Percentiles rank a stretch among this genome's conserved stretches.
These are phyloP conservation scores for Prorops nasuta DNA, from an alignment of 1,140 invertebrate species.

Conservation along the genomic window DNA sequence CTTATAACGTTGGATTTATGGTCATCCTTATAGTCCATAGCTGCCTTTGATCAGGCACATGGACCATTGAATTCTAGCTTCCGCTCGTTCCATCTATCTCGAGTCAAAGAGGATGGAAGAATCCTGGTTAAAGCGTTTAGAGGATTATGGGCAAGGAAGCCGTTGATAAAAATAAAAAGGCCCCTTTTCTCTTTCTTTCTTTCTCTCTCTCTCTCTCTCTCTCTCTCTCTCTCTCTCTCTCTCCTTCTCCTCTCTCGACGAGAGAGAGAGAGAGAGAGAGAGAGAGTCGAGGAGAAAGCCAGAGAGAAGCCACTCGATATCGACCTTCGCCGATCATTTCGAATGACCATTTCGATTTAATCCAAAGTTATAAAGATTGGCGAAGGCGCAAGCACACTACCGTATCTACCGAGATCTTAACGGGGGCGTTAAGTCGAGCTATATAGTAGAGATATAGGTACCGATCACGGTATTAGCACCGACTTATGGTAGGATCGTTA, in stretches of 20 bases:
- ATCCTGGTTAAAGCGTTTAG: constrained; percentile 19
- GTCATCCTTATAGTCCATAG: constrained; percentile 10
- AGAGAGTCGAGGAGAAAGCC: no score
- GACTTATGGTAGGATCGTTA: background rate
- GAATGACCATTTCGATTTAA: constrained; percentile 27
- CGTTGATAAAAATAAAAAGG: background rate
- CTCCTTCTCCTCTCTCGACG: background rate
- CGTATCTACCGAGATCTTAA: background rate
- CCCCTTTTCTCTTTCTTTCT: constrained; percentile 1
- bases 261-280: no score
- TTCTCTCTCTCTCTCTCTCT: background rate
- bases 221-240: no score
- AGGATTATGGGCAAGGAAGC: constrained; percentile 14
- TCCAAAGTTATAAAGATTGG: constrained; percentile 16
- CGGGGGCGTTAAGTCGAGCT: background rate
- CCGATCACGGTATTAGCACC: constrained; percentile 1
- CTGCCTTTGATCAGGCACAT: constrained; percentile 21
- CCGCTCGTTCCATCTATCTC: background rate
- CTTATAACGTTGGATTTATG: constrained; percentile 18
- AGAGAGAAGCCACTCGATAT: no score
- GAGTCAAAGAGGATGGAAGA: background rate
- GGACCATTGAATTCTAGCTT: constrained; percentile 13
- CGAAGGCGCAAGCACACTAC: background rate
- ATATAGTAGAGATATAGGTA: background rate
- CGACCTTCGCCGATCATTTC: constrained; percentile 6